Base-by-base conservation (phyloP, 2,797 vertebrate species). In the Galago senegalensis region DNA sequence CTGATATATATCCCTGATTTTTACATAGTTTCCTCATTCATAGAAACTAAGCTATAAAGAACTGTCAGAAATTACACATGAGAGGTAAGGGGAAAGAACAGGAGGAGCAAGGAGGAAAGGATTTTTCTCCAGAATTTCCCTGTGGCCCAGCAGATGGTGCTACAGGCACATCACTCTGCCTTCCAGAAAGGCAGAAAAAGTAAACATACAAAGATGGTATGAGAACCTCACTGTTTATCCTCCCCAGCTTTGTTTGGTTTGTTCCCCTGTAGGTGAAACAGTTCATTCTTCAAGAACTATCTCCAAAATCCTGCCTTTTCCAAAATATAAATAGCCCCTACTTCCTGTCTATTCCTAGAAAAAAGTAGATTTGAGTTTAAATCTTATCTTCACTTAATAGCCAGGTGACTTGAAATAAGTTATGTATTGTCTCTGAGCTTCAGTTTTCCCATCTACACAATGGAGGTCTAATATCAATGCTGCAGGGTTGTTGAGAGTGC, bases 71-170 rank as follows among this genome's bases (percentile, higher is more conserved):
- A 83, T 16, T 63, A 34, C 11, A 34, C 31, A 29, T 18, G 16
- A n/a, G 46, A 67, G 25, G 18, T 63, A 16, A 85, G 10, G 23
- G 2, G 5, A 80, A 67, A 83, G 72, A 82, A 65, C 13, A 70
- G 7, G 65, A 86, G 94, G 23, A 9, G 27, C 37, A 91, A 81
- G 63, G 17, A 87, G 29, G 27, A 53, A 80, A 58, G 29, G 58
- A 81, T 25, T 7, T 60, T 60, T 73, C 49, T 87, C 11, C 25
- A 58, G 43, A 63, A 85, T 94, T 70, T 60, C 82, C 75, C 49
- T 40, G 37, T n/a, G 3, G n/a, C 27, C 88, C 97, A 97, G 83
- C 7, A 97, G 97, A 87, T 92, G 96, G 96, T 20, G 58, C 89
- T 91, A 81, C 20, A 87, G 46, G 18, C 61, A 83, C 31, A 91